A percentile compares a stretch with the other conserved stretches of the same genome.
phyloP scores from a whole-genome alignment of 2,888 invertebrate genomes.

The Strigamia transsilvanica region DNA sequence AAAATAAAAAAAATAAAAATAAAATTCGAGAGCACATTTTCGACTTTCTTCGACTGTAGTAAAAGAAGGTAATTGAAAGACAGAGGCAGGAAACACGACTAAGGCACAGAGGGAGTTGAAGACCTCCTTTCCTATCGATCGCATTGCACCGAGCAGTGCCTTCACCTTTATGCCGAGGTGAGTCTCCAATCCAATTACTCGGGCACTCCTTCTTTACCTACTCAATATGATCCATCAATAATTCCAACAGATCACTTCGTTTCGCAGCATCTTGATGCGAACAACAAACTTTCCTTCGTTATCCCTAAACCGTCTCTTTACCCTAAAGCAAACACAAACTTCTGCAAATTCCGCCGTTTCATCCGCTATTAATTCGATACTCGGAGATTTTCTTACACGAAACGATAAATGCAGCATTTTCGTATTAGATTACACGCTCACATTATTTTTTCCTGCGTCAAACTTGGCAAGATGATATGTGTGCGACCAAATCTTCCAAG shows the following conservation, averaged over 20 bases:
- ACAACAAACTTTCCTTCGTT: background rate
- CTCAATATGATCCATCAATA: conserved; percentile 40
- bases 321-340: background rate
- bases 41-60: background rate
- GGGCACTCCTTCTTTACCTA: conserved; percentile 34
- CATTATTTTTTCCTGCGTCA: too few relatives aligned
- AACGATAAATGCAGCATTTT: background rate
- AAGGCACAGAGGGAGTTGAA: conserved; percentile 44
- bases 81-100: conserved; percentile 31
- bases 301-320: background rate
- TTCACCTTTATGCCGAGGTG: conserved; percentile 37
- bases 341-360: background rate
- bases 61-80: conserved; percentile 42
- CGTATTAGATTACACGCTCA: too few relatives aligned
- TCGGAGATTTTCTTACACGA: background rate
- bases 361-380: background rate
- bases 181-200: conserved; percentile 47
- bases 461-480: too few relatives aligned
- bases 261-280: background rate
- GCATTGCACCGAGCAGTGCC: conserved; percentile 23
- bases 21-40: background rate
- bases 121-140: conserved; percentile 29
- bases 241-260: conserved; percentile 35
- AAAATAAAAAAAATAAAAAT: background rate
- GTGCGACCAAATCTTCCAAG: too few relatives aligned